phyloP scores from a whole-genome alignment of 2,797 vertebrate genomes.

The Tokudaia muenninki region DNA sequence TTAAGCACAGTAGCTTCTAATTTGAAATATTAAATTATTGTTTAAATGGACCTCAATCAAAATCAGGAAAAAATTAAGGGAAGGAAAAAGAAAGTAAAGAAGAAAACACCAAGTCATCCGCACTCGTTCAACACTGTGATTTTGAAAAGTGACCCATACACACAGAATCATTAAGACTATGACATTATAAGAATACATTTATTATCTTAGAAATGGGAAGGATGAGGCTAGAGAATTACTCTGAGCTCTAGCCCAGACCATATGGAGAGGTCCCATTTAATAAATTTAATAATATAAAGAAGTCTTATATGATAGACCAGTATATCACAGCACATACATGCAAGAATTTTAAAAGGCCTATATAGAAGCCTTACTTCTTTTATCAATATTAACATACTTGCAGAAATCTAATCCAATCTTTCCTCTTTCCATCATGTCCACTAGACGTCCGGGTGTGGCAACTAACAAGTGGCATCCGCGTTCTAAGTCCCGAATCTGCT shows the following conservation, averaged over 20 bases:
- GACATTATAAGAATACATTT: not conserved
- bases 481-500: constrained; percentile 98
- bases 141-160: not conserved
- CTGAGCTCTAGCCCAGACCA: not conserved
- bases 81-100: not conserved
- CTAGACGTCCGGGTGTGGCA: constrained; percentile 97
- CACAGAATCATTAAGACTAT: not conserved
- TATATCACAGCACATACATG: not conserved
- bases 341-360: not conserved
- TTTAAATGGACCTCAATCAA: not conserved
- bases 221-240: not conserved
- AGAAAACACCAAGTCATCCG: not conserved
- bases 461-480: constrained; percentile 98
- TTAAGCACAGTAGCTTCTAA: not conserved
- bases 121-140: not conserved
- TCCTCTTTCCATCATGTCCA: constrained; percentile 99
- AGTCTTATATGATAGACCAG: no score
- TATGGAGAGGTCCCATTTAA: not conserved
- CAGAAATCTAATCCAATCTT: constrained; percentile 98
- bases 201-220: not conserved
- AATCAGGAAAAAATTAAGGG: not conserved
- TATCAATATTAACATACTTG: constrained; percentile 88
- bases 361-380: not conserved
- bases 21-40: not conserved
- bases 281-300: not conserved